Base-by-base conservation (phyloP, 2,888 invertebrate genomes). In the Myopa tessellatipennis region DNA sequence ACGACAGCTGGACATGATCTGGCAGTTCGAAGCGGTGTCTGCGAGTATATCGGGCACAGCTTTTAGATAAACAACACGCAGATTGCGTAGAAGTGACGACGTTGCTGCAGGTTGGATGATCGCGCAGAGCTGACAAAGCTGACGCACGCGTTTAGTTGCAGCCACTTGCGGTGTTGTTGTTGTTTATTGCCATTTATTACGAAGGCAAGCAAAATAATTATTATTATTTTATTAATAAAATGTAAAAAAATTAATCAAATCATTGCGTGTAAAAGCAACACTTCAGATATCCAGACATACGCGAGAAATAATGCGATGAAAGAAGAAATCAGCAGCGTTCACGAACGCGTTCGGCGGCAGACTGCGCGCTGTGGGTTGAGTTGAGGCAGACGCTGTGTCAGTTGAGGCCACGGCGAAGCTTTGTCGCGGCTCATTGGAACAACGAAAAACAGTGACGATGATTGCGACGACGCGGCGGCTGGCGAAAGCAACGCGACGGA, bases 331-430 rank as follows among this genome's bases (percentile, higher is more conserved):
- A 75, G 77, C 77, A 80, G 79, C 80, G 78, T 77, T 81, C 80
- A 63, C 80, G 82, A 81, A 78, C 82, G 80, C 82, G 82, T 81
- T 80, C 82, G 52, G 65, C 75, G 74, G 67, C 78, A 78, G 80
- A 82, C 82, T 82, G 79, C 52, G 61, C 40, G 50, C 70, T n/a
- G 50, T 69, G 12, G 58, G 52, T 10, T 40, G 67, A 14, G 76
- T 52, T 76, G 69, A 74, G 50, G 68, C 69, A 60, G 60, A 69
- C 68, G 73, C 45, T 60, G 40, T 45, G 40, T 69, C 67, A 52
- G 67, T 72, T 60, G 26, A 61, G 18, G 55, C 52, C 50, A 36
- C 63, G 26, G 45, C 58, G 36, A 73, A 73, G 73, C 73, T 77
- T 73, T 69, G 73, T 68, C 73, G 58, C 73, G 67, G 69, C 77